phyloP scores from a whole-genome alignment of 37 sponge, comb jelly and placozoan genomes.

The Aplysina aerophoba region DNA sequence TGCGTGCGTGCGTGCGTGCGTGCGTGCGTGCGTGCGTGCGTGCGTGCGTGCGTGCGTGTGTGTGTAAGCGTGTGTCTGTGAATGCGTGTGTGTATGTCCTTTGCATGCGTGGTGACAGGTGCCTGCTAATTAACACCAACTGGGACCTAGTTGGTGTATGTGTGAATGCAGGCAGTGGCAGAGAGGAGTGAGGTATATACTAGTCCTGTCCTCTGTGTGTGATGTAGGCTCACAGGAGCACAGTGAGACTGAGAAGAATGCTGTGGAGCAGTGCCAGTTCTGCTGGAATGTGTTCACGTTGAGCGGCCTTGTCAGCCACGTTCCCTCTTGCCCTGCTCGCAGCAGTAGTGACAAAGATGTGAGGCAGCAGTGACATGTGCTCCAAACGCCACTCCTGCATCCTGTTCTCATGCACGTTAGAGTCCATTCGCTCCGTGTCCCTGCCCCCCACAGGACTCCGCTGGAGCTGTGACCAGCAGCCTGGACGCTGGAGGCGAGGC shows the following conservation, averaged over 20 bases:
- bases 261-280: constrained; percentile 39
- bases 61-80: background rate
- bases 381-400: no score
- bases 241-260: background rate
- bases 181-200: no score
- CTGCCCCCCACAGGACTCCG: background rate
- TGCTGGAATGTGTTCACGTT: constrained; percentile 42
- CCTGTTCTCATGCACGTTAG: no score
- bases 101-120: constrained; percentile 1
- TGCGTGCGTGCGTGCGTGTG: background rate
- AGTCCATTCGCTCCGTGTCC: no score
- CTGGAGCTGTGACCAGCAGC: background rate
- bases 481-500: constrained; percentile 38
- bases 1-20: no score
- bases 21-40: no score
- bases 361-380: no score
- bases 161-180: no score
- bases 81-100: background rate
- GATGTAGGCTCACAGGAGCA: no score
- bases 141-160: no score
- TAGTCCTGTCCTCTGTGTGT: constrained; percentile 2
- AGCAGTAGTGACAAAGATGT: no score
- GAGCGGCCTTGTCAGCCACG: constrained; percentile 43
- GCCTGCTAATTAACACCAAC: background rate
- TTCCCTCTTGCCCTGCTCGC: background rate